A percentile compares a stretch with the other conserved stretches of the same genome.
These are phyloP conservation scores for Spisula solida DNA, from an alignment of 2,888 invertebrate genomes.

Conservation along the genomic window DNA sequence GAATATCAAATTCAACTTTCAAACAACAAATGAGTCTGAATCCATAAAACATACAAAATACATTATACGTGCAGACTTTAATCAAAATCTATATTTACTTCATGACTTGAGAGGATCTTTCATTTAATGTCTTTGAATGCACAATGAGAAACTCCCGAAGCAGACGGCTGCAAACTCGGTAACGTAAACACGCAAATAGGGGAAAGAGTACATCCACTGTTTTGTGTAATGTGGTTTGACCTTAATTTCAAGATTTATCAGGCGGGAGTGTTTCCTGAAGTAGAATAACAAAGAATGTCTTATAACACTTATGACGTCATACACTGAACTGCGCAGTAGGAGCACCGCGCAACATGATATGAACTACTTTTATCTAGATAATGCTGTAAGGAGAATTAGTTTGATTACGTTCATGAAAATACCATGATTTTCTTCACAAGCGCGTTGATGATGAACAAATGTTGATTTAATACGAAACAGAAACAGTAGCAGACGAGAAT, in stretches of 20 bases:
- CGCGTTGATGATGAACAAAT: neutral
- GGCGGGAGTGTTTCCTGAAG: constrained; percentile 22
- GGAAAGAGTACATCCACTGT: neutral
- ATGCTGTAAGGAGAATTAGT: neutral
- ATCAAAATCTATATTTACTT: neutral
- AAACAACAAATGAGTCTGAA: too few species aligned
- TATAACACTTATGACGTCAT: constrained; percentile 14
- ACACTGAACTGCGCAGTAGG: neutral
- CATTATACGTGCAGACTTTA: neutral
- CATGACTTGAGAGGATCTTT: neutral
- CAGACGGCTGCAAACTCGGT: neutral
- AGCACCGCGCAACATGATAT: neutral
- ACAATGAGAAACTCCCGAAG: neutral
- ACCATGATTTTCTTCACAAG: constrained; percentile 12
- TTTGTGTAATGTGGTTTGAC: neutral
- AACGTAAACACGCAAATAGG: neutral
- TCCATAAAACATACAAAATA: too few species aligned
- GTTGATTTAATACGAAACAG: constrained; percentile 18
- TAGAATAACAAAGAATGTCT: neutral
- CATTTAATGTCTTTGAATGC: neutral
- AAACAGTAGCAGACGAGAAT: constrained; percentile 2
- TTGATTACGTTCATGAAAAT: constrained; percentile 7
- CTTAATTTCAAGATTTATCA: neutral
- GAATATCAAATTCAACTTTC: too few species aligned
- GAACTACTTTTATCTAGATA: constrained; percentile 21